Evolutionary conservation across 1,140 invertebrate genomes (phyloP), one percentile per base, ranked within the genome.

Genomic region (Drosophila kurseongensis): DNA sequence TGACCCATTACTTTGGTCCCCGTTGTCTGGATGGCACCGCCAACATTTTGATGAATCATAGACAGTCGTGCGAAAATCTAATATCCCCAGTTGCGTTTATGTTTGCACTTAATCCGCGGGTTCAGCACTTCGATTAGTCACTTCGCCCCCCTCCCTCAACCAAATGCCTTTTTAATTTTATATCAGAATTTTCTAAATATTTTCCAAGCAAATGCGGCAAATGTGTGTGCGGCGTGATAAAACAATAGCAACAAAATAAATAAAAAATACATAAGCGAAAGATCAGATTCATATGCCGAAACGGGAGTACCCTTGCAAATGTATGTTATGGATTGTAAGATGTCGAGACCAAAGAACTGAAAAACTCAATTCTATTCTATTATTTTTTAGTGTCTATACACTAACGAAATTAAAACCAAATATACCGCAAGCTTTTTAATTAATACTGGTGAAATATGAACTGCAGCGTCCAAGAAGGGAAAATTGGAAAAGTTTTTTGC

Each of bases 161-260:
- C 13, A 3, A 36, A 18, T n/a, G 8, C 16, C 6, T 35, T 40
- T 51, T 69, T 71, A 38, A 71, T 65, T 75, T 75, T 58, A 51
- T 57, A 69, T 69, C 47, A 61, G 75, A 48, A 69, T 61, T 69
- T 79, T 62, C 71, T 38, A 51, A 78, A 79, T 77, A 73, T 66
- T 76, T 88, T 69, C 58, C 55, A 71, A 65, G 73, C 48, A 88
- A 68, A 71, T 58, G 18, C n/a, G 57, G 38, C 32, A 58, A 55
- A 63, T 63, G 44, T 80, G 67, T 62, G 62, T 71, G 47, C 56
- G 55, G 51, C 66, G 55, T 66, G 74, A 89, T 76, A 83, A 88
- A 69, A 59, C 61, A 75, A 76, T 73, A 88, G 69, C 66, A 86
- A 67, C 59, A 79, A 72, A 40, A 62, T 59, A 56, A 63, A 78